These are phyloP conservation scores for Diorhabda sublineata DNA, from an alignment of 1,140 invertebrate genomes.

Conservation along the genomic window DNA sequence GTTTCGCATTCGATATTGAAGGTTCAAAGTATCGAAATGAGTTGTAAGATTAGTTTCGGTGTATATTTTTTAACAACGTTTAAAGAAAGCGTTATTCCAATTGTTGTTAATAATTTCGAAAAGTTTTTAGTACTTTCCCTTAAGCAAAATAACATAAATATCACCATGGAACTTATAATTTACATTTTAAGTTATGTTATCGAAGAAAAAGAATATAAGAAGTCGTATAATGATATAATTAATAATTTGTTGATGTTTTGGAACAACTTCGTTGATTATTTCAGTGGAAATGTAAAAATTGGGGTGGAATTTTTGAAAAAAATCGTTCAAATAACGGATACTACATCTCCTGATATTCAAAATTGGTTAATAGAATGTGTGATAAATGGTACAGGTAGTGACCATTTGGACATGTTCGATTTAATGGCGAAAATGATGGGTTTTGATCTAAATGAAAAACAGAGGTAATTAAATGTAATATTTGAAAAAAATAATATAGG, in stretches of 20 bases:
- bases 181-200: constrained; percentile 9
- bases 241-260: constrained; percentile 19
- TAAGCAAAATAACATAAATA: constrained; percentile 10
- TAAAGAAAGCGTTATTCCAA: constrained; percentile 20
- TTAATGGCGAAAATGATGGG: not conserved
- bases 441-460: not conserved
- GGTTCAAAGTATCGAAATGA: constrained; percentile 23
- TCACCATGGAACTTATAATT: constrained; percentile 13
- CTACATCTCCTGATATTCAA: not conserved
- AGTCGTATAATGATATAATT: constrained; percentile 5
- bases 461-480: not conserved
- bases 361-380: constrained; percentile 3
- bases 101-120: constrained; percentile 26
- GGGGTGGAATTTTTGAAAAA: constrained; percentile 5
- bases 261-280: constrained; percentile 8
- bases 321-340: not conserved
- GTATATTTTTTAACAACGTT: constrained; percentile 27
- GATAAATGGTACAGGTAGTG: not conserved
- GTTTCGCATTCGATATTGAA: constrained; percentile 19
- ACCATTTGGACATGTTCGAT: constrained; percentile 6
- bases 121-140: constrained; percentile 21
- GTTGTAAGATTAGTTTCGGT: constrained; percentile 18
- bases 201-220: constrained; percentile 13
- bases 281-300: not conserved
- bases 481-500: too few species aligned